phyloP scores from a whole-genome alignment of 2,888 invertebrate species.

The Tanytarsus gracilentus region DNA sequence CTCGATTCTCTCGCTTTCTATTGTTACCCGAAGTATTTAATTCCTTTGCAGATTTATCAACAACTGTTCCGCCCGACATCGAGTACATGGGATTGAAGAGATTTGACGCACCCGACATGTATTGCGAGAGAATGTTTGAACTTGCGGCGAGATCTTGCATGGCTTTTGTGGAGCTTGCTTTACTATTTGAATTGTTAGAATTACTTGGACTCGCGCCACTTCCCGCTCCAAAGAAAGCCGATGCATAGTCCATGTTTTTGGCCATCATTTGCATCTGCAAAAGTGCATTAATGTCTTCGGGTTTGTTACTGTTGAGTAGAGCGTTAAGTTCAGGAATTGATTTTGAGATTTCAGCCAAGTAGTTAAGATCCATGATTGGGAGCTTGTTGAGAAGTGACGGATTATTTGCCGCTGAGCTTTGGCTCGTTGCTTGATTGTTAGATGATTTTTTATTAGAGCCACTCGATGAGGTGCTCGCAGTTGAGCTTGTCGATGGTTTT shows the following conservation, averaged over 20 bases:
- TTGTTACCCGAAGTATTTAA: neutral
- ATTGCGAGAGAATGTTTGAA: constrained; percentile 22
- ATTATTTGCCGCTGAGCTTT: neutral
- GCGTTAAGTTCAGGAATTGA: constrained; percentile 23
- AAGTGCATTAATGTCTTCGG: constrained; percentile 24
- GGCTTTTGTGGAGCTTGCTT: constrained; percentile 16
- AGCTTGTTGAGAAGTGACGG: constrained; percentile 9
- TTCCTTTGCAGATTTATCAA: constrained; percentile 2
- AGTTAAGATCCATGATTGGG: constrained; percentile 27
- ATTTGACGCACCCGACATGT: constrained; percentile 13
- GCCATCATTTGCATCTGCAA: constrained; percentile 29
- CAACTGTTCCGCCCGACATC: constrained; percentile 14
- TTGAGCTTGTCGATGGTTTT: neutral
- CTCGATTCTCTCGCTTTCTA: constrained; percentile 16
- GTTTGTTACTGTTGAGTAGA: constrained; percentile 21
- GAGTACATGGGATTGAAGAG: constrained; percentile 24
- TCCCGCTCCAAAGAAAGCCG: constrained; percentile 11
- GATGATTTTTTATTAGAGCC: constrained; percentile 7
- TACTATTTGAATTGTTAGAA: neutral
- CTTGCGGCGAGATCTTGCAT: constrained; percentile 21
- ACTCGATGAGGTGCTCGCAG: neutral
- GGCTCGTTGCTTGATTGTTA: neutral
- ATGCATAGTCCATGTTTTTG: constrained; percentile 24
- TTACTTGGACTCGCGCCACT: neutral
- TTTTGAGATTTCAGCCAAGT: constrained; percentile 25